Evolutionary conservation across 1,140 invertebrate species (phyloP), one percentile per base, ranked within the genome.

Genomic region (Drosophila mojavensis): DNA sequence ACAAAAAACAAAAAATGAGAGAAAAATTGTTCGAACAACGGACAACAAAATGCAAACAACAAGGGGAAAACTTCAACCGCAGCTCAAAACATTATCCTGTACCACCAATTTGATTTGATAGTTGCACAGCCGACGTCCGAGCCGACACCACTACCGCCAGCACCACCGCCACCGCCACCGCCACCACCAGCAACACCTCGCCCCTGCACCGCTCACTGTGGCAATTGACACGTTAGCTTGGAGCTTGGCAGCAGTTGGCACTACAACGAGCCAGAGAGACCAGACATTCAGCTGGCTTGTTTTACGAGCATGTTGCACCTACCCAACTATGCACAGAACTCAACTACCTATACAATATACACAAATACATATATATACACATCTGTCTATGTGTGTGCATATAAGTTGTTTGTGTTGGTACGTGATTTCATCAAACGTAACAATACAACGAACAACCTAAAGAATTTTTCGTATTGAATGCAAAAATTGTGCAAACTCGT

Each of bases 401-500:
- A 43, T 59, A 6, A 26, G 48, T 26, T 50, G 20, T 50, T 24
- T 43, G 20, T 24, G 65, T 88, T 79, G 73, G 73, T 88, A 88
- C 83, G 83, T 88, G 83, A 83, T 89, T 88, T 86, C 80, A 88
- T 88, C 83, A 88, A 88, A 88, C 83, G 71, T 85, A 84, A 85
- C 83, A 83, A 80, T 63, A 70, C 62, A 64, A 62, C 56, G 45
- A 73, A 72, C 62, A 39, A 73, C 72, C 62, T 65, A 83, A 89
- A 89, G 79, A 88, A 83, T 83, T 88, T 80, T 69, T 47, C 43
- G 75, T 83, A 88, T 88, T 85, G 80, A 88, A 88, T 89, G 83
- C 83, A 88, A 89, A 86, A 88, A 89, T 88, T 89, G 84, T 83
- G 84, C 84, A 89, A 89, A 75, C 84, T 83, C 84, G 84, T 89